Evolutionary conservation across 2,797 vertebrate genomes (phyloP), one percentile per base, ranked within the genome.

Genomic region (Malacoraja senta): DNA sequence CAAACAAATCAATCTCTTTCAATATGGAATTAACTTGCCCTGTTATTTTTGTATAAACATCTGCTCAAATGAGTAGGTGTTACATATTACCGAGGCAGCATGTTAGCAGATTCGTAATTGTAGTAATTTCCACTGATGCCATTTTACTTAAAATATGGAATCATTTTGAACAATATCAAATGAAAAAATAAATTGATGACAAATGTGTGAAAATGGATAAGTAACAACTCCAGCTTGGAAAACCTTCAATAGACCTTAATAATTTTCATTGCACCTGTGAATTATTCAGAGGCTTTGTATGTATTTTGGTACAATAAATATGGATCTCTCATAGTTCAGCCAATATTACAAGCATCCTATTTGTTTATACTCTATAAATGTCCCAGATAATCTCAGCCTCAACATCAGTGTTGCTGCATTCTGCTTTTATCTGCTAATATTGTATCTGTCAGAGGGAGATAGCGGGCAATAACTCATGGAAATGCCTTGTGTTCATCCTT

Each of bases 131-230:
- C 21, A 32, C 35, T 78, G 13, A 35, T 79, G 17, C 32, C 78
- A 79, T 38, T 88, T 53, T n/a, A 88, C 19, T 88, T 19, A 84
- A 84, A 84, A 83, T 53, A 53, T 84, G 53, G 65, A 88, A 88
- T 88, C 19, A 65, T 32, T 68, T 65, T 88, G 61, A 88, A 88
- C 26, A 88, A 68, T 88, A 35, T 21, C 0, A 35, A 88, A 68
- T 21, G n/a, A 35, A 35, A 19, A 88, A 19, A 65, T 88, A n/a
- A 86, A 12, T 65, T 68, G 7, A 19, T 21, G n/a, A 68, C n/a
- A 68, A 88, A 35, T 63, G 9, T 68, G n/a, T 15, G n/a, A 88
- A 88, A 21, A 8, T 88, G 32, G 61, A 17, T 88, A 3, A 88
- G 19, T 68, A 88, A 68, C 84, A 32, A 65, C 32, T 63, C 2